These are phyloP conservation scores for Drosophila mayri DNA, from an alignment of 1,140 invertebrate genomes.

Conservation along the genomic window DNA sequence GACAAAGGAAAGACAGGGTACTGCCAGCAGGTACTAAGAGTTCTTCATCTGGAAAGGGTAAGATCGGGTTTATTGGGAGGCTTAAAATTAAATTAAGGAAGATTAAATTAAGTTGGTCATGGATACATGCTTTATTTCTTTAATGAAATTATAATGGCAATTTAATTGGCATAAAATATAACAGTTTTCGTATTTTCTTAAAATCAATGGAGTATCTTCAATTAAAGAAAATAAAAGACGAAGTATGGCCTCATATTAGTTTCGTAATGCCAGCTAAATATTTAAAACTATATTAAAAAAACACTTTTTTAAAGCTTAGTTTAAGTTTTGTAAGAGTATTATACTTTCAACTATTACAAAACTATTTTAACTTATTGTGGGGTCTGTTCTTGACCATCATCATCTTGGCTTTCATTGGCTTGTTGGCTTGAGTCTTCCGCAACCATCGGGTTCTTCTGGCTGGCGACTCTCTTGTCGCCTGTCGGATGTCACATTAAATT, in stretches of 20 bases:
- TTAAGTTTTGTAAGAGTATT: constrained; percentile 15
- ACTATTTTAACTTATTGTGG: constrained; percentile 5
- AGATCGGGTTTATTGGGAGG: constrained; percentile 2
- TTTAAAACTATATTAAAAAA: too few species aligned
- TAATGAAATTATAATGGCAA: too few species aligned
- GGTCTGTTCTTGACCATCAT: constrained; percentile 19
- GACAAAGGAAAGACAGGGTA: constrained; percentile 29
- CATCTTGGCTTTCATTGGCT: constrained; percentile 55
- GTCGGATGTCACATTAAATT: constrained; percentile 80
- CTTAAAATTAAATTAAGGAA: not conserved
- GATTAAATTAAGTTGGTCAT: constrained; percentile 2
- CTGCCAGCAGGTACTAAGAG: constrained; percentile 38
- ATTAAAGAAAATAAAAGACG: too few species aligned
- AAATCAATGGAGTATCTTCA: too few species aligned
- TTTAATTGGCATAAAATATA: too few species aligned
- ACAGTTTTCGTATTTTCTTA: too few species aligned
- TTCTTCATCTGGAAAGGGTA: constrained; percentile 10
- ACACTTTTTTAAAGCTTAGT: not conserved
- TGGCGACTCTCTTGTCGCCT: constrained; percentile 60
- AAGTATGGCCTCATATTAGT: too few species aligned
- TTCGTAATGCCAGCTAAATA: too few species aligned
- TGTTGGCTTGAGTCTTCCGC: constrained; percentile 22
- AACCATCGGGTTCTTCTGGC: not conserved
- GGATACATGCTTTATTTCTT: too few species aligned
- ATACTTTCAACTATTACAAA: not conserved